Evolutionary conservation across 2,797 vertebrate species (phyloP), one percentile per base, ranked within the genome.

Genomic region (Streptopelia turtur): DNA sequence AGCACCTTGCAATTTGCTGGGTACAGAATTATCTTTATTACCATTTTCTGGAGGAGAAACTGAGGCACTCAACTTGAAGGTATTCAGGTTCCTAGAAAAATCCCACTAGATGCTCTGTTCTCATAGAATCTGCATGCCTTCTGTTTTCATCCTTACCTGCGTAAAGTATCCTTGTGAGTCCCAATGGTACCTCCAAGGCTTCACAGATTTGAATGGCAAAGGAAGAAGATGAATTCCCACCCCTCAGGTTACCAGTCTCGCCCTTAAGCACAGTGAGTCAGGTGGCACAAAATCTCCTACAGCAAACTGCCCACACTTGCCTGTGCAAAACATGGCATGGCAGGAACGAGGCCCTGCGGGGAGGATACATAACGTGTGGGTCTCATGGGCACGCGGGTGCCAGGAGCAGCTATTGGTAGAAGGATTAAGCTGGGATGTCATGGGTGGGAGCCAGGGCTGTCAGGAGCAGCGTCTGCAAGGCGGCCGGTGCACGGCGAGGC

Each of bases 321-420:
- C 65, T 50, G 23, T 17, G 30, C 59, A 49, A 86, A 77, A 30
- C 0, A 2, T 0, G 1, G 12, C 2, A 1, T 8, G 56, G n/a
- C 0, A 4, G 17, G 52, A 83, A 39, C 0, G 5, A 75, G 31
- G 28, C 61, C 60, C 24, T 35, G 20, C 0, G 0, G 45, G 66
- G 24, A 72, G 33, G 71, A 47, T 9, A 28, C 6, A 1, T 13
- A 64, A 33, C 5, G 9, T 10, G 17, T 5, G 17, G 47, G 21
- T 69, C 33, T 57, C 33, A 17, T 0, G 1, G 57, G 37, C 37
- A 47, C 11, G 41, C 8, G 25, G 16, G 17, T 85, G 49, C 59
- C 39, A 61, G 63, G 25, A 75, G 24, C 50, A 83, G 64, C 47
- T 33, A 0, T 0, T 0, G 8, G 28, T 11, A 72, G 33, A 49